Evolutionary conservation across 2,888 invertebrate species (phyloP).

Genomic region (Aplocera efformata): DNA sequence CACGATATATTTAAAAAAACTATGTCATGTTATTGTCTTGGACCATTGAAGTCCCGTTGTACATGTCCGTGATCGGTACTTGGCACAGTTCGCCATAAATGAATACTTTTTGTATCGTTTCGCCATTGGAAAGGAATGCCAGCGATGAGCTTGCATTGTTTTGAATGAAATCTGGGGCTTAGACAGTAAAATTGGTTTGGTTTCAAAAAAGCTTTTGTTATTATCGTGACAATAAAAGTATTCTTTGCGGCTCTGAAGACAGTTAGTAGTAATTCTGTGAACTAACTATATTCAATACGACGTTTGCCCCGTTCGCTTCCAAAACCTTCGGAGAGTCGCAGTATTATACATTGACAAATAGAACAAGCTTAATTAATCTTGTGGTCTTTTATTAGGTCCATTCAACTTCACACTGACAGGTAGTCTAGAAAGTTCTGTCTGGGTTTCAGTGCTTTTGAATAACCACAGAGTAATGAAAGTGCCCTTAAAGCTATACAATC

Average conservation of each 20-base stretch:
- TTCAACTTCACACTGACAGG: constrained; percentile 1
- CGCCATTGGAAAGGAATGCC: constrained; percentile 13
- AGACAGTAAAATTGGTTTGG: constrained; percentile 18
- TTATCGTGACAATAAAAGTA: neutral
- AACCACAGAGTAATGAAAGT: constrained; percentile 41
- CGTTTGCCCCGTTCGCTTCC: too few species aligned
- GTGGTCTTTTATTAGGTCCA: too few species aligned
- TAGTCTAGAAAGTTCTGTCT: constrained; percentile 16
- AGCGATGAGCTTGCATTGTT: constrained; percentile 18
- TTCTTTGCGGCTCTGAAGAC: too few species aligned
- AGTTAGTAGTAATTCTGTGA: too few species aligned
- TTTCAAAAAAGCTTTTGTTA: neutral
- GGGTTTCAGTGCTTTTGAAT: constrained; percentile 25
- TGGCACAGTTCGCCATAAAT: constrained; percentile 33
- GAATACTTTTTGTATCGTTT: constrained; percentile 20
- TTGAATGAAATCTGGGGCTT: constrained; percentile 14
- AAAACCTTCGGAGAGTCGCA: too few species aligned
- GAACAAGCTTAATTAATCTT: too few species aligned
- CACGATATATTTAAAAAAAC: constrained; percentile 20
- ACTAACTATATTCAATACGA: too few species aligned
- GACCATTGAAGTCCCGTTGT: constrained; percentile 32
- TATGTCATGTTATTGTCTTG: constrained; percentile 31
- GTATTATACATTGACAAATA: too few species aligned
- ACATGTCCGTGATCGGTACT: constrained; percentile 23
- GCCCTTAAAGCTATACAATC: constrained; percentile 39